Conservation (phyloP, 2,113 vertebrate genomes). For the Ptychochromis oligacanthus region DNA sequence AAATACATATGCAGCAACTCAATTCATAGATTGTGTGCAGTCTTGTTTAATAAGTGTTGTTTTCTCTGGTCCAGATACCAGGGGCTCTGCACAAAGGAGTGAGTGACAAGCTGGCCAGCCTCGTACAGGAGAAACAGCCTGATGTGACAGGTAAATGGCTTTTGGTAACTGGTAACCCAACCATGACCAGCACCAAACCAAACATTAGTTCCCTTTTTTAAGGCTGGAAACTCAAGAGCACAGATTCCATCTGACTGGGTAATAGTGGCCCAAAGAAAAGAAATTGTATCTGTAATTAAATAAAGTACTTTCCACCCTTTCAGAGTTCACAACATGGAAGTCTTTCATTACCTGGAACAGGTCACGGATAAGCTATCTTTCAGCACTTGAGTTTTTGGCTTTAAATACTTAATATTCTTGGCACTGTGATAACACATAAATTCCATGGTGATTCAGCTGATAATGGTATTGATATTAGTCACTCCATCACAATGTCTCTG, state of each 20-base stretch:
- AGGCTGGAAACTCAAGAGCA: neutral
- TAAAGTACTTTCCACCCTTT: neutral
- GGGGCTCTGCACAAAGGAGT: constrained; percentile 91
- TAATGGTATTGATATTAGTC: neutral
- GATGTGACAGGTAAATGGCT: constrained; percentile 79
- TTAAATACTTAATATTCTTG: neutral
- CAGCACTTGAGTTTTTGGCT: neutral
- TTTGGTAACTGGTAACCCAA: neutral
- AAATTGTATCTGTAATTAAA: neutral
- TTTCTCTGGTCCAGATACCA: constrained; percentile 82
- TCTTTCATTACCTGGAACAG: neutral
- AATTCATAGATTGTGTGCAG: neutral
- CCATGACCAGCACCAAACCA: too few relatives aligned
- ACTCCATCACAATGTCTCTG: neutral
- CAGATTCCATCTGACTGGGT: neutral
- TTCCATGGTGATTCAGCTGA: neutral
- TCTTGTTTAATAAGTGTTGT: neutral
- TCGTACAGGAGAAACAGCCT: constrained; percentile 84
- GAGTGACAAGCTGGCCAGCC: constrained; percentile 87
- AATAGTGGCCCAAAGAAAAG: neutral
- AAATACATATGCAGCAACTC: neutral
- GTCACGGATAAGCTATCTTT: rapidly evolving
- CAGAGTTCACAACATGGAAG: neutral
- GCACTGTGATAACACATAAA: neutral
- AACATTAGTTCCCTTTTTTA: neutral